phyloP scores from a whole-genome alignment of 1,140 invertebrate genomes.

The Charaxes varanes region DNA sequence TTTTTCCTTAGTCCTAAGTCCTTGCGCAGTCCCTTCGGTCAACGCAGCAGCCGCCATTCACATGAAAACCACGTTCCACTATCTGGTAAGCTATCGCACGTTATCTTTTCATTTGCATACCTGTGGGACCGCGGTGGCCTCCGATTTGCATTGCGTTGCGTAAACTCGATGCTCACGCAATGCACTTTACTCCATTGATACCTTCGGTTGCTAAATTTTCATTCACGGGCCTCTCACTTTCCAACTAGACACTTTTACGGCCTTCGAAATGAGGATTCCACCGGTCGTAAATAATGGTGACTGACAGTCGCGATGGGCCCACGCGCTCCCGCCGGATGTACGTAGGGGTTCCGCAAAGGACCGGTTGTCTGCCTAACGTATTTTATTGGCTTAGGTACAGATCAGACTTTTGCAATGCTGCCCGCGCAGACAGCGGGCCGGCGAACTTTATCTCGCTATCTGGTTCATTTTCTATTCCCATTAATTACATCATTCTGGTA shows the following conservation, averaged over 20 bases:
- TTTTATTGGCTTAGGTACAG: constrained; percentile 52
- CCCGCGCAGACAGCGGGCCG: constrained; percentile 62
- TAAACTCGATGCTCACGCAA: constrained; percentile 34
- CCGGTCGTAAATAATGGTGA: constrained; percentile 51
- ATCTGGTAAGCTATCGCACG: constrained; percentile 76
- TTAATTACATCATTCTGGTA: constrained; percentile 61
- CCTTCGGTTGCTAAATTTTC: constrained; percentile 20
- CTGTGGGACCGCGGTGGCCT: constrained; percentile 49
- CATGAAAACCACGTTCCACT: constrained; percentile 75
- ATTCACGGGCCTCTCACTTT: constrained; percentile 45
- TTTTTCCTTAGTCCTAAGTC: constrained; percentile 88
- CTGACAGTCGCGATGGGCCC: constrained; percentile 57
- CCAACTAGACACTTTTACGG: constrained; percentile 27
- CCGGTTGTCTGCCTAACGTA: constrained; percentile 54
- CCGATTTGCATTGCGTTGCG: constrained; percentile 49
- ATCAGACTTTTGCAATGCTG: constrained; percentile 57
- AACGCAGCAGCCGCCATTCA: constrained; percentile 59
- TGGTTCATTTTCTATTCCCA: constrained; percentile 62
- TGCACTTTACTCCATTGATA: constrained; percentile 38
- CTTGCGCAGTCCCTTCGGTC: constrained; percentile 81
- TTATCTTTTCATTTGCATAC: constrained; percentile 40
- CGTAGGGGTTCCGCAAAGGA: constrained; percentile 65
- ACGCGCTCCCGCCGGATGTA: constrained; percentile 64
- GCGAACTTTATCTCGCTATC: constrained; percentile 54
- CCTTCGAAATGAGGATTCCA: constrained; percentile 42